Percentiles rank a stretch among this genome's conserved stretches.
phyloP scores from a whole-genome alignment of 1,140 invertebrate genomes.

The Eueides isabella region DNA sequence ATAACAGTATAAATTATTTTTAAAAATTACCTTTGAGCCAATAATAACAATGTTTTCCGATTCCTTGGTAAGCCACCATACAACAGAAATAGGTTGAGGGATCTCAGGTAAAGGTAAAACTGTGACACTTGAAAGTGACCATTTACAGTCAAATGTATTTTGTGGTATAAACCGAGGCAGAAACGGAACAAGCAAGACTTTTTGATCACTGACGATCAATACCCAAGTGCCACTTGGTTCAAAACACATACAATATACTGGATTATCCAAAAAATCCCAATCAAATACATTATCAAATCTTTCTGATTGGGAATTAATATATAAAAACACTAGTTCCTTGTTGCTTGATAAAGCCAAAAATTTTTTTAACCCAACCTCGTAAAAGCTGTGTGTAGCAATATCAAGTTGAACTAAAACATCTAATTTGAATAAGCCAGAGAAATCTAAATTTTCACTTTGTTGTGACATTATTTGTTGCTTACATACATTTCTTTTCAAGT shows the following conservation, averaged over 20 bases:
- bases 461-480: slow-evolving; percentile 46
- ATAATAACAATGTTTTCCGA: slow-evolving; percentile 74
- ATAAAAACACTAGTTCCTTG: slow-evolving; percentile 71
- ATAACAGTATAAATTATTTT: neutral
- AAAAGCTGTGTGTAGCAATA: slow-evolving; percentile 67
- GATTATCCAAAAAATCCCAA: slow-evolving; percentile 76
- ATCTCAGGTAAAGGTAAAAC: slow-evolving; percentile 63
- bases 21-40: slow-evolving; percentile 62
- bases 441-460: slow-evolving; percentile 55
- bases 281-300: slow-evolving; percentile 68
- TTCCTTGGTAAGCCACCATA: slow-evolving; percentile 76
- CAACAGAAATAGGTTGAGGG: slow-evolving; percentile 62
- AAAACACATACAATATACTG: slow-evolving; percentile 74
- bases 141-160: slow-evolving; percentile 72
- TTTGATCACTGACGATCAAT: slow-evolving; percentile 70
- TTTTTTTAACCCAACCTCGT: slow-evolving; percentile 74
- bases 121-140: slow-evolving; percentile 72
- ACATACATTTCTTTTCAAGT: neutral
- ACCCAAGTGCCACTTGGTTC: slow-evolving; percentile 78
- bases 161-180: slow-evolving; percentile 69
- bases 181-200: slow-evolving; percentile 70
- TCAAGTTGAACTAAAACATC: slow-evolving; percentile 70
- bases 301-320: slow-evolving; percentile 64
- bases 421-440: slow-evolving; percentile 69
- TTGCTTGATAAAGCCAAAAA: slow-evolving; percentile 69